Base-by-base conservation (phyloP, 2,888 invertebrate genomes). In the Megaustenia siamemsis region DNA sequence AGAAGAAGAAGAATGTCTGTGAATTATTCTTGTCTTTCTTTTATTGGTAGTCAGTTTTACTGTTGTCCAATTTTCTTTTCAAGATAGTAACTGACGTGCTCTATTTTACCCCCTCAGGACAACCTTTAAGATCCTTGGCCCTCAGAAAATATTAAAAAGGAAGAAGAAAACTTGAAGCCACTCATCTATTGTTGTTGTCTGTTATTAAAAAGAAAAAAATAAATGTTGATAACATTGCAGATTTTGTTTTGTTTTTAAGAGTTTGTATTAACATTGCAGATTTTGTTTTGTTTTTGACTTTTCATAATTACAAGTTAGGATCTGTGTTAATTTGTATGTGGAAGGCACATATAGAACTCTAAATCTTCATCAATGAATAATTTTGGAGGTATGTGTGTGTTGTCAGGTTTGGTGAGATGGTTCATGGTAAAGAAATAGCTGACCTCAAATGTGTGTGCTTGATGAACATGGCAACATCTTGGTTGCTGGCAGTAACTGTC, bases 71-170 rank as follows among this genome's bases (percentile, higher is more conserved):
- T 10, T 63, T 28, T 63, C 8, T n/a, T 28, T 8, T 43, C 75
- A 35, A 21, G 15, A 21, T 18, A 73, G 10, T 38, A 73, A n/a
- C 15, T 38, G 35, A 18, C 6, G n/a, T n/a, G n/a, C n/a, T 71
- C 21, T 45, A 53, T 10, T 82, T 38, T 10, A 28, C 78, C 3
- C 69, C 1, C 49, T 28, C 71, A 83, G 83, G 45, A 83, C 83
- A 56, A 83, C 83, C 2, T 83, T 83, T 60, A 83, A 83, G 71
- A 83, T 83, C 15, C 56, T 83, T 18, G 83, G 83, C 1, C 83
- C 83, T 60, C 83, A 83, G 38, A 83, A 83, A 53, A 1, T 63
- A 6, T 24, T 32, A 12, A 77, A 78, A 21, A 83, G 79, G 78
- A 83, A 83, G 35, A 82, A 66, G 60, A 82, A 75, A 56, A 10